A percentile compares a stretch with the other conserved stretches of the same genome.
These are phyloP conservation scores for Scotopteryx bipunctaria DNA, from an alignment of 2,888 invertebrate genomes.

Conservation along the genomic window DNA sequence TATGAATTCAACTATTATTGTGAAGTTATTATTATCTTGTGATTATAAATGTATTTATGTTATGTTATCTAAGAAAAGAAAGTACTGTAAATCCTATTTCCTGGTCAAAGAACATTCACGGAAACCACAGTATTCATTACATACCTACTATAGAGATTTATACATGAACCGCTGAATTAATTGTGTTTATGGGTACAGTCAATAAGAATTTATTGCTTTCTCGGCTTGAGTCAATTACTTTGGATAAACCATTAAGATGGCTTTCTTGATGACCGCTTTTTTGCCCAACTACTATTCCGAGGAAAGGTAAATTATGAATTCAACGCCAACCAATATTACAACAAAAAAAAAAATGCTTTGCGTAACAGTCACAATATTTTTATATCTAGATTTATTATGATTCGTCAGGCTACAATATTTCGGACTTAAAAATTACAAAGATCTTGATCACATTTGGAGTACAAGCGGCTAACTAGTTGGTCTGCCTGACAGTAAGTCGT, in stretches of 20 bases:
- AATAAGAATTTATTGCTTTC: conserved; percentile 75
- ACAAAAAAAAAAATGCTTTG: too few species aligned
- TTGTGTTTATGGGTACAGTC: conserved; percentile 73
- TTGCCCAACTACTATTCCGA: not conserved
- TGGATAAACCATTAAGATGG: conserved; percentile 57
- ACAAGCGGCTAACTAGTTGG: too few species aligned
- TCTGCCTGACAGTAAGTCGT: too few species aligned
- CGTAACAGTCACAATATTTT: too few species aligned
- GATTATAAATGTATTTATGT: not conserved
- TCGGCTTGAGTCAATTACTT: conserved; percentile 75
- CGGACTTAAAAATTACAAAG: too few species aligned
- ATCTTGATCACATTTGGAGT: too few species aligned
- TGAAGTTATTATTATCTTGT: too few species aligned
- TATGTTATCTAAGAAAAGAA: conserved; percentile 2
- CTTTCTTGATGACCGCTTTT: conserved; percentile 13
- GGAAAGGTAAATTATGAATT: not conserved
- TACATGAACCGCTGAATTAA: conserved; percentile 55
- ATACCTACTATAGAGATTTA: conserved; percentile 21
- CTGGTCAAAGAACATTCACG: not conserved
- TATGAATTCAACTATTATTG: too few species aligned
- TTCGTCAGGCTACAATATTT: too few species aligned
- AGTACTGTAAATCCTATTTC: conserved; percentile 1
- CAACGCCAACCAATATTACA: too few species aligned
- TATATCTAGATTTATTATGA: too few species aligned
- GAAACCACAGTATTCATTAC: conserved; percentile 8